Evolutionary conservation across 2,113 vertebrate genomes (phyloP).

Genomic region (Salvelinus fontinalis): DNA sequence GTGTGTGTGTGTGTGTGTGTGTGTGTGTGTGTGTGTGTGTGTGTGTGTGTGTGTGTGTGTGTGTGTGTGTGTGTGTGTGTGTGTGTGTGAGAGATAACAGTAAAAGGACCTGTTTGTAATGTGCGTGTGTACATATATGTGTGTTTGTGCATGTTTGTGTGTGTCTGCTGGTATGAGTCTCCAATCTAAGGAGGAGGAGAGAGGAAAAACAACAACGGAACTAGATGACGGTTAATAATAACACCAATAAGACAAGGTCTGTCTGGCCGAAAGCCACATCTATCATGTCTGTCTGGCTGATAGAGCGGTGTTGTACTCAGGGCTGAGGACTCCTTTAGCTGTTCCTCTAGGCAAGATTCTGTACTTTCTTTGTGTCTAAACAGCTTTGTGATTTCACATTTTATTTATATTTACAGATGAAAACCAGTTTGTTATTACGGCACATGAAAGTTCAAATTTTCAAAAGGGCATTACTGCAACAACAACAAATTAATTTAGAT

Average conservation of each 20-base stretch:
- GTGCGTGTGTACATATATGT: not conserved
- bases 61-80: not conserved
- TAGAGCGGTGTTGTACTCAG: not conserved
- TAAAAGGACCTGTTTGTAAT: no score
- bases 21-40: conserved; percentile 18
- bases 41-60: not conserved
- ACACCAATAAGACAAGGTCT: conserved; percentile 27
- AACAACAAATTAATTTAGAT: no score
- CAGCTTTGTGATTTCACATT: no score
- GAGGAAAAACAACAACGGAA: conserved; percentile 21
- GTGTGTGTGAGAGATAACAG: no score
- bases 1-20: not conserved
- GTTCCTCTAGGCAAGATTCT: no score
- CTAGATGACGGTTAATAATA: conserved; percentile 52
- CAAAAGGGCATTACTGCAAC: no score
- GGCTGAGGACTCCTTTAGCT: not conserved
- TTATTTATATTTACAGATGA: no score
- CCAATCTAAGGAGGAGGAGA: conserved; percentile 1
- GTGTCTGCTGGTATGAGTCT: conserved; percentile 23
- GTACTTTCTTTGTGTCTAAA: no score
- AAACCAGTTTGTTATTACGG: no score
- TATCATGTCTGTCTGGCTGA: conserved; percentile 10
- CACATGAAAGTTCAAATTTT: no score
- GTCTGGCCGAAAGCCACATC: conserved; percentile 12
- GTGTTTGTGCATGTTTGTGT: not conserved